A percentile compares a stretch with the other conserved stretches of the same genome.
Evolutionary conservation across 2,113 vertebrate species (phyloP).

Genomic region (Tupaia tana): DNA sequence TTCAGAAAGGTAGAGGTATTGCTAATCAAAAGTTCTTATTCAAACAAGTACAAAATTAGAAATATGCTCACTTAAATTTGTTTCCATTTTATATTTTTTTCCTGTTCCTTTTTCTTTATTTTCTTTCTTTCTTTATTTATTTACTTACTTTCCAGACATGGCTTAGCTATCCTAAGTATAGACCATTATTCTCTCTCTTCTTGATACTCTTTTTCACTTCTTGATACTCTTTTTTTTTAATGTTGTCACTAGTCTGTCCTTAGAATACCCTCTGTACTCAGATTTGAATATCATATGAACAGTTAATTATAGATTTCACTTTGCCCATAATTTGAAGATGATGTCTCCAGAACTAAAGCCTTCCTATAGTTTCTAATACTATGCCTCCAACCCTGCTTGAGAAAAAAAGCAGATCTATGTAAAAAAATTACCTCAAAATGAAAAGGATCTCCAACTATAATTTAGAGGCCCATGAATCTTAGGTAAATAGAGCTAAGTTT

Average conservation of each 20-base stretch:
- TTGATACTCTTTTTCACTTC: not conserved
- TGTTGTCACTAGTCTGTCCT: not conserved
- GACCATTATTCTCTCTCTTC: not conserved
- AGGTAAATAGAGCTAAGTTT: constrained; percentile 13
- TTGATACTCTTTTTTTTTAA: not conserved
- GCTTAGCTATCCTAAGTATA: not conserved
- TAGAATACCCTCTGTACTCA: not conserved
- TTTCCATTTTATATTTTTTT: not conserved
- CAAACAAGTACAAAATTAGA: not conserved
- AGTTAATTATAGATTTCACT: constrained; percentile 39
- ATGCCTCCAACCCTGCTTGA: not conserved
- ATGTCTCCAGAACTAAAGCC: not conserved
- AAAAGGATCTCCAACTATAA: constrained; percentile 42
- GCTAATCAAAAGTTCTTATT: not conserved
- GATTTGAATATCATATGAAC: not conserved
- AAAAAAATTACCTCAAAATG: constrained; percentile 35
- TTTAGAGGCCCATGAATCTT: constrained; percentile 43
- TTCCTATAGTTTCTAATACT: not conserved
- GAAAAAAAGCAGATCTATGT: not conserved
- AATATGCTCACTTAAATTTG: not conserved
- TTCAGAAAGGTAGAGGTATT: not conserved
- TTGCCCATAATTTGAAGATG: constrained; percentile 22
- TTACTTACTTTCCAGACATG: not conserved
- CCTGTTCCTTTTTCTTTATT: not conserved
- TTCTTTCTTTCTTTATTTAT: too few species aligned